These are phyloP conservation scores for Dicranocentrus wangi DNA, from an alignment of 2,888 invertebrate genomes.

Conservation along the genomic window DNA sequence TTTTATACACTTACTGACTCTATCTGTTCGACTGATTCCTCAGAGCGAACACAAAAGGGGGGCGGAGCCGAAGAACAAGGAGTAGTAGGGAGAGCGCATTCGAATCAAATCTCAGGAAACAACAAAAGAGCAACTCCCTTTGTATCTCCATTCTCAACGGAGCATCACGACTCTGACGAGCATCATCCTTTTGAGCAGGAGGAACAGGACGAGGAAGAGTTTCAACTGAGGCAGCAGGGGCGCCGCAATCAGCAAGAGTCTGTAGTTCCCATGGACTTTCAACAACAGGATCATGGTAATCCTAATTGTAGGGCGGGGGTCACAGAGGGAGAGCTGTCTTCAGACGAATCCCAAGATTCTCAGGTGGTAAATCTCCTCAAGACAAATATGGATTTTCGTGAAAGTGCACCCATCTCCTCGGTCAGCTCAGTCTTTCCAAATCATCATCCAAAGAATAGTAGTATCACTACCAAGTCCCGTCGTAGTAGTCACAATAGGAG, in stretches of 20 bases:
- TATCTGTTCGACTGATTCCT: not conserved
- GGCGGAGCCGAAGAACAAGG: conserved; percentile 65
- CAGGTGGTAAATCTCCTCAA: conserved; percentile 53
- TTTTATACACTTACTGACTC: conserved; percentile 6
- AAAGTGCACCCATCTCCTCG: not conserved
- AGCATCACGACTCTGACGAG: conserved; percentile 39
- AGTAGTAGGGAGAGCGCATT: conserved; percentile 59
- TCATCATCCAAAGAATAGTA: conserved; percentile 42
- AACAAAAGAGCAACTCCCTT: conserved; percentile 66
- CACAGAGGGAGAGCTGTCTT: conserved; percentile 16
- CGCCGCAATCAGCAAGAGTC: conserved; percentile 20
- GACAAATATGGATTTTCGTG: conserved; percentile 57
- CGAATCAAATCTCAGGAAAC: conserved; percentile 62
- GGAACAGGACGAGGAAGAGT: conserved; percentile 17
- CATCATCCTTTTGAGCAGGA: conserved; percentile 11
- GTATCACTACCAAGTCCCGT: conserved; percentile 32
- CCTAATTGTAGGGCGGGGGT: not conserved
- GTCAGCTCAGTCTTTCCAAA: conserved; percentile 49
- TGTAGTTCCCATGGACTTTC: conserved; percentile 54
- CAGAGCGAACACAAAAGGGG: conserved; percentile 66
- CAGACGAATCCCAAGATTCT: conserved; percentile 54
- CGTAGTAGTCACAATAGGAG: conserved; percentile 36
- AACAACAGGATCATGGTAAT: conserved; percentile 17
- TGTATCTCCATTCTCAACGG: conserved; percentile 34
- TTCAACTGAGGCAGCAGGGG: not conserved